phyloP scores from a whole-genome alignment of 92 coral and sea anemone genomes.

The Paragorgia papillata region DNA sequence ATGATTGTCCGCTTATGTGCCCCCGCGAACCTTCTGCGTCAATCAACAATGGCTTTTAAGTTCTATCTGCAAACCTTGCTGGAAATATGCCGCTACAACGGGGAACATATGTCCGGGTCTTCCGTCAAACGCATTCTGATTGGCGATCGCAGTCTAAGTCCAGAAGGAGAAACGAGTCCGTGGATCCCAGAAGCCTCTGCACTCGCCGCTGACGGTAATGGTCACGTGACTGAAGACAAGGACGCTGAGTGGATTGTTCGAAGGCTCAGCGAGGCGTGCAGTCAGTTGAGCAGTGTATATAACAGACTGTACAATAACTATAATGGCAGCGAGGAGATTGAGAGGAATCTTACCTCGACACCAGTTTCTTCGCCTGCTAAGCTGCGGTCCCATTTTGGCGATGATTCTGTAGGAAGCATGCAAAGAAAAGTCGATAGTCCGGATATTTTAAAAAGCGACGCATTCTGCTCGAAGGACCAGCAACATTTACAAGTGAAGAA shows the following conservation, averaged over 20 bases:
- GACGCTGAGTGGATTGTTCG: conserved; percentile 96
- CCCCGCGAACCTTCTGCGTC: conserved; percentile 96
- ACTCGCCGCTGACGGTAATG: conserved; percentile 43
- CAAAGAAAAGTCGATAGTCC: conserved; percentile 66
- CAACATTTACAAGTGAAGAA: conserved; percentile 66
- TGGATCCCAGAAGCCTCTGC: conserved; percentile 29
- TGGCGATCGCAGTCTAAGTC: conserved; percentile 82
- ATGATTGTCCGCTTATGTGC: conserved; percentile 87
- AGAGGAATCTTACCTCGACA: conserved; percentile 76
- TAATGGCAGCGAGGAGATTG: conserved; percentile 59
- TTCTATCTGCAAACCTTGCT: conserved; percentile 93
- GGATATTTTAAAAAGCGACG: conserved; percentile 65
- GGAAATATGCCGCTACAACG: conserved; percentile 95
- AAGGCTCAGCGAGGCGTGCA: conserved; percentile 93
- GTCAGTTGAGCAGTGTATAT: conserved; percentile 93
- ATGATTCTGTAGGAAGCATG: conserved; percentile 64
- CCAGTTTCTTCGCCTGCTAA: conserved; percentile 92
- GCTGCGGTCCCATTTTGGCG: conserved; percentile 62
- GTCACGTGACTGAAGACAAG: conserved; percentile 66
- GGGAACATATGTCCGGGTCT: conserved; percentile 95
- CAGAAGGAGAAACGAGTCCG: conserved; percentile 50
- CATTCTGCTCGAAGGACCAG: conserved; percentile 58
- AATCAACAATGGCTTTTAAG: conserved; percentile 92
- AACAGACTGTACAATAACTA: conserved; percentile 87
- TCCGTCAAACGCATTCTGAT: conserved; percentile 92